phyloP scores from a whole-genome alignment of 2,113 vertebrate species.

The Phrynocephalus versicolor region DNA sequence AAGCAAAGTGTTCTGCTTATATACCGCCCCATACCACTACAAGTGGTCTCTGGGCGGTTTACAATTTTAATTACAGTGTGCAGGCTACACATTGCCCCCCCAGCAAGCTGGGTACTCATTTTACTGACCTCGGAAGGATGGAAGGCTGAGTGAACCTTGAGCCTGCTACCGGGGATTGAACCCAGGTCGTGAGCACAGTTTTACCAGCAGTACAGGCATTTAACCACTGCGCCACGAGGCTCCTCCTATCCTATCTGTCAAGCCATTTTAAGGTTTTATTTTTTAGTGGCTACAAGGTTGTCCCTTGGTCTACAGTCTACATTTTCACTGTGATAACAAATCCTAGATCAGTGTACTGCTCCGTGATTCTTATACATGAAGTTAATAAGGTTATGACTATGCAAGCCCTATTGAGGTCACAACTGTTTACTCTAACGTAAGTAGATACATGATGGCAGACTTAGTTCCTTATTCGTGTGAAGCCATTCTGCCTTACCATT shows the following conservation, averaged over 20 bases:
- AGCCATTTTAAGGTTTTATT: conserved; percentile 50
- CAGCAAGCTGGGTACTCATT: no score
- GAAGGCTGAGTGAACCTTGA: no score
- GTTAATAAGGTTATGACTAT: conserved; percentile 10
- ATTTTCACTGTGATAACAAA: conserved; percentile 35
- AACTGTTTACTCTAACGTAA: not conserved
- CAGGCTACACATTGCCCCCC: no score
- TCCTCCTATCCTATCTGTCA: conserved; percentile 35
- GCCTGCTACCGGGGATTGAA: no score
- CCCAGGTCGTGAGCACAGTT: no score
- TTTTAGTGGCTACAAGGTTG: conserved; percentile 34
- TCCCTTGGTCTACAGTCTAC: conserved; percentile 14
- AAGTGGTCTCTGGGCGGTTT: no score
- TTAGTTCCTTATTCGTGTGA: not conserved
- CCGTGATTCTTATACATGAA: conserved; percentile 43
- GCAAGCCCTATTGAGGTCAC: not conserved
- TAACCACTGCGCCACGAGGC: no score
- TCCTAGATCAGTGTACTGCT: conserved; percentile 19
- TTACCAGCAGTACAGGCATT: no score
- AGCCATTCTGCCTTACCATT: not conserved
- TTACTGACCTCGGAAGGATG: no score
- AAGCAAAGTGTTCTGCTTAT: no score
- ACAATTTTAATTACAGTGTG: no score
- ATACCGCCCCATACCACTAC: no score
- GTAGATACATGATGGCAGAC: not conserved